Conservation (phyloP, 2,888 invertebrate species). For the Eupeodes luniger region DNA sequence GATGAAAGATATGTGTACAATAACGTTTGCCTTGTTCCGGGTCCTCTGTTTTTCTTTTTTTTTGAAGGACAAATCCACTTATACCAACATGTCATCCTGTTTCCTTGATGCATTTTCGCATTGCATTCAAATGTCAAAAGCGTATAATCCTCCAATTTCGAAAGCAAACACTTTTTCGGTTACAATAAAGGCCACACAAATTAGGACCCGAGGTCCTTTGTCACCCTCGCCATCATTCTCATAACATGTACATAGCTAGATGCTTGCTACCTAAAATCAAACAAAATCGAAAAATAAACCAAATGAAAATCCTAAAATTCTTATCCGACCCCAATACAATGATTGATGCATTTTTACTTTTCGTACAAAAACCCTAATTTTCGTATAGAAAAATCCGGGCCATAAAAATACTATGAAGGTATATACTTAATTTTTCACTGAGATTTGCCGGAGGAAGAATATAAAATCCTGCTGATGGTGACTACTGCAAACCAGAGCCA, state of each 20-base stretch:
- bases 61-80: constrained; percentile 7
- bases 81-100: constrained; percentile 48
- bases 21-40: constrained; percentile 31
- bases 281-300: not conserved
- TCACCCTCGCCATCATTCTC: constrained; percentile 47
- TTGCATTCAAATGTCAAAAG: constrained; percentile 68
- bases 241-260: not conserved
- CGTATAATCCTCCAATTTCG: constrained; percentile 74
- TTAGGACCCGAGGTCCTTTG: constrained; percentile 59
- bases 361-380: constrained; percentile 59
- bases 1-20: constrained; percentile 53
- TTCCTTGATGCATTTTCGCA: constrained; percentile 38
- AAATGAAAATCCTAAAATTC: constrained; percentile 39
- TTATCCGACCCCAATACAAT: constrained; percentile 48
- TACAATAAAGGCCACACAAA: constrained; percentile 66
- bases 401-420: not conserved
- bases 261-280: constrained; percentile 34
- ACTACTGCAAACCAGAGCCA: constrained; percentile 55
- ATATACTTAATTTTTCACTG: constrained; percentile 36
- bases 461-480: constrained; percentile 12
- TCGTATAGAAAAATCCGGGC: constrained; percentile 51
- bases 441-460: constrained; percentile 28
- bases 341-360: constrained; percentile 69
- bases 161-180: constrained; percentile 70
- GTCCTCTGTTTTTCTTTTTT: constrained; percentile 23